A percentile compares a stretch with the other conserved stretches of the same genome.
phyloP scores from a whole-genome alignment of 92 coral and sea anemone genomes.

The Zoanthus gigantus region DNA sequence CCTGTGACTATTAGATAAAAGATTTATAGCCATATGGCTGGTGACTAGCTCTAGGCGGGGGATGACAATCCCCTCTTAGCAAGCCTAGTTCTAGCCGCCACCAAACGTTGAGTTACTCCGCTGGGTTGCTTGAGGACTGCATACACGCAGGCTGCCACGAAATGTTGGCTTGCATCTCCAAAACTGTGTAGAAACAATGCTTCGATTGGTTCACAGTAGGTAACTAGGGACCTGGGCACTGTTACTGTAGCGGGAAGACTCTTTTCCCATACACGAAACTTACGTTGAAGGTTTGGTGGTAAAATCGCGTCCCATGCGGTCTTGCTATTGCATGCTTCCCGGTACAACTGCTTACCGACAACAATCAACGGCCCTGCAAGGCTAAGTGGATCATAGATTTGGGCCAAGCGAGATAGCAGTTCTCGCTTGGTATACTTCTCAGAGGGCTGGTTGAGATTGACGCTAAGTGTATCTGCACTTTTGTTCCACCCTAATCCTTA shows the following conservation, averaged over 20 bases:
- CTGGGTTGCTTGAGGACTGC: conserved; percentile 8
- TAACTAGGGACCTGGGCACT: not conserved
- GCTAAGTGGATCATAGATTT: not conserved
- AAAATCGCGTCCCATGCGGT: not conserved
- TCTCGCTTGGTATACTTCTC: not conserved
- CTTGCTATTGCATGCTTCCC: not conserved
- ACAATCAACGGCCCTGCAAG: not conserved
- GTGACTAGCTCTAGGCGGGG: not conserved
- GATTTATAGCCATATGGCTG: not conserved
- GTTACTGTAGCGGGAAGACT: not conserved
- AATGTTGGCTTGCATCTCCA: not conserved
- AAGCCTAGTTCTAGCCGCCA: conserved; percentile 3
- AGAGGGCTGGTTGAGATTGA: not conserved
- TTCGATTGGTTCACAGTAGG: not conserved
- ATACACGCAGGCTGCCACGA: not conserved
- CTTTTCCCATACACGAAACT: not conserved
- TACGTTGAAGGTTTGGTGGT: not conserved
- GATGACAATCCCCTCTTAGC: conserved; percentile 13
- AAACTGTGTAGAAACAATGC: not conserved
- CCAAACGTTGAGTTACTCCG: not conserved
- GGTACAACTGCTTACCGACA: not conserved
- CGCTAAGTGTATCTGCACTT: not conserved
- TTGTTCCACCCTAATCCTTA: not conserved
- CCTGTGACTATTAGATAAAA: conserved; percentile 1
- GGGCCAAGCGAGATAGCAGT: not conserved